phyloP scores from a whole-genome alignment of 2,113 vertebrate species.

The Ascaphus truei region DNA sequence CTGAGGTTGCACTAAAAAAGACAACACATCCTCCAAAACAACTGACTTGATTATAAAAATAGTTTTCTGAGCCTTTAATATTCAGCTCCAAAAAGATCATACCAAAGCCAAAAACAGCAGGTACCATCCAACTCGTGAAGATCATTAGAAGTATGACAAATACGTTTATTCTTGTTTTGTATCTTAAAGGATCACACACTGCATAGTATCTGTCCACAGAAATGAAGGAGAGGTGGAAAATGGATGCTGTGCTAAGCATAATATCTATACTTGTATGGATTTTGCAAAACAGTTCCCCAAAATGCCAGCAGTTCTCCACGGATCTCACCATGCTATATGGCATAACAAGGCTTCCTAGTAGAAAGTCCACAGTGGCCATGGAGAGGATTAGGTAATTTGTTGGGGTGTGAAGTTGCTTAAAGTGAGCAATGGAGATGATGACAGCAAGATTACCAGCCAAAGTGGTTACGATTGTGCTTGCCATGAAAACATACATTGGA shows the following conservation, averaged over 20 bases:
- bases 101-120: conserved; percentile 66
- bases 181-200: conserved; percentile 68
- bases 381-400: conserved; percentile 75
- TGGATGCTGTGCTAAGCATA: conserved; percentile 70
- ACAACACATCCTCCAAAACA: conserved; percentile 62
- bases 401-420: conserved; percentile 68
- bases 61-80: conserved; percentile 59
- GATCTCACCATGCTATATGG: conserved; percentile 77
- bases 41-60: conserved; percentile 48
- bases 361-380: conserved; percentile 67
- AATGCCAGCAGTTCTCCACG: conserved; percentile 74
- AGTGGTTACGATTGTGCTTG: conserved; percentile 61
- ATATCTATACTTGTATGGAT: conserved; percentile 67
- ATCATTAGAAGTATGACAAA: conserved; percentile 61
- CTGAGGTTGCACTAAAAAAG: conserved; percentile 65
- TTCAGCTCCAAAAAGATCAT: conserved; percentile 75
- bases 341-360: conserved; percentile 72
- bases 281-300: conserved; percentile 72
- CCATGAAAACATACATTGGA: conserved; percentile 64
- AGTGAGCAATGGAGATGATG: conserved; percentile 68
- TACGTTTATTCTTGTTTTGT: conserved; percentile 63
- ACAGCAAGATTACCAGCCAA: conserved; percentile 70
- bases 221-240: conserved; percentile 76
- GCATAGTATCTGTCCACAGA: conserved; percentile 72
- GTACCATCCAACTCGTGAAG: conserved; percentile 62